phyloP scores from a whole-genome alignment of 2,113 vertebrate species.

The Meriones unguiculatus region DNA sequence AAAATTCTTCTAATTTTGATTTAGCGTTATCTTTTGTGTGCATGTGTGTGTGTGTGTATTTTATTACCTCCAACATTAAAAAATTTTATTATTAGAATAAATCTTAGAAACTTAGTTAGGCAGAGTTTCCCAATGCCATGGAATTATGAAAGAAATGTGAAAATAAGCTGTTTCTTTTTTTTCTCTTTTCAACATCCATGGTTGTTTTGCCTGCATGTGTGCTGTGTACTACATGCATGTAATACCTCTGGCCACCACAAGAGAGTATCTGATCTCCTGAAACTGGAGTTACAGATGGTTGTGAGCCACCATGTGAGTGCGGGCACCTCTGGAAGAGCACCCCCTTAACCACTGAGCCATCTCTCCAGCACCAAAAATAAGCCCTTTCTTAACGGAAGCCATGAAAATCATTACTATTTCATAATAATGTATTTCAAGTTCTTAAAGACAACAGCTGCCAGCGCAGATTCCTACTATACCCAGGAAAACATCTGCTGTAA shows the following conservation, averaged over 20 bases:
- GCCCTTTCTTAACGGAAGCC: background rate
- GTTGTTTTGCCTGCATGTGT: background rate
- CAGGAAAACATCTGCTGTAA: background rate
- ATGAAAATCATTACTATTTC: background rate
- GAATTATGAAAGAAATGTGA: background rate
- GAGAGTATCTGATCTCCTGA: background rate
- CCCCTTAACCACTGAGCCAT: background rate
- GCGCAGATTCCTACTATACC: background rate
- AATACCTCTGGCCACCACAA: background rate
- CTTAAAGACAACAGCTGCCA: background rate
- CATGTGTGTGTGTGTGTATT: background rate
- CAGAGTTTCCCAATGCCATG: background rate
- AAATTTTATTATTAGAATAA: conserved; percentile 52
- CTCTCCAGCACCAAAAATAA: background rate
- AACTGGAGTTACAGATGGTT: background rate
- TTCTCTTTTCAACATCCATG: background rate
- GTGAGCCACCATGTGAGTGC: background rate
- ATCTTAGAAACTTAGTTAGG: background rate
- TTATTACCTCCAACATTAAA: background rate
- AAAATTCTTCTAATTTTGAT: background rate
- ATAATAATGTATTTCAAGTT: background rate
- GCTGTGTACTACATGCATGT: background rate
- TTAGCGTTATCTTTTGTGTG: background rate
- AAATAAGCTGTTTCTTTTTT: background rate
- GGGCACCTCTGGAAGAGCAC: background rate